Conservation (phyloP, 2,797 vertebrate species). For the Gymnoscopelus braueri region DNA sequence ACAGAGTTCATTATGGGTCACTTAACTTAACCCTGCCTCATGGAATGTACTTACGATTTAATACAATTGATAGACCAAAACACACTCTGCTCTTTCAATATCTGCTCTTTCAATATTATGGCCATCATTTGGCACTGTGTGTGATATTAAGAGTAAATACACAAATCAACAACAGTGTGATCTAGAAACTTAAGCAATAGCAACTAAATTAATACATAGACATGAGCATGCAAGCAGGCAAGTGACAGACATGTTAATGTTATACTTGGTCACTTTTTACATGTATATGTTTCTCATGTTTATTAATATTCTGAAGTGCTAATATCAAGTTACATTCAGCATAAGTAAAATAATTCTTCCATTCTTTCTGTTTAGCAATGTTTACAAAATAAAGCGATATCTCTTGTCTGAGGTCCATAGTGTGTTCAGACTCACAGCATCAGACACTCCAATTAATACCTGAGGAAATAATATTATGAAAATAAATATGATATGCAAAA, state of each 20-base stretch:
- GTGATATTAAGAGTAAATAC: conserved; percentile 58
- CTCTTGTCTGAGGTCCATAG: conserved; percentile 68
- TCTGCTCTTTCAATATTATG: conserved; percentile 38
- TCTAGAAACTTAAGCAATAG: conserved; percentile 51
- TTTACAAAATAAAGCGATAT: conserved; percentile 82
- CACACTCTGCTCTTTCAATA: conserved; percentile 1
- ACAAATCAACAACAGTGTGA: conserved; percentile 53
- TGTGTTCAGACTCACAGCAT: conserved; percentile 51
- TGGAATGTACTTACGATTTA: conserved; percentile 56
- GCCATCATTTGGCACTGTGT: conserved; percentile 74
- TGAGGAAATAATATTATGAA: conserved; percentile 54
- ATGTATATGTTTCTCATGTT: conserved; percentile 43
- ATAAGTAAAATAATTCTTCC: conserved; percentile 80
- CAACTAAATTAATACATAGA: conserved; percentile 63
- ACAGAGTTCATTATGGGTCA: conserved; percentile 48
- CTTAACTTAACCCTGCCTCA: conserved; percentile 35
- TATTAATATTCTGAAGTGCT: conserved; percentile 55
- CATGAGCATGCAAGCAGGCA: conserved; percentile 71
- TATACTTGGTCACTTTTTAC: conserved; percentile 64
- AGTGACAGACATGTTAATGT: conserved; percentile 61
- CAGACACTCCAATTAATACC: conserved; percentile 76
- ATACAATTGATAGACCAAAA: conserved; percentile 37
- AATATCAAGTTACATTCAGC: conserved; percentile 79
- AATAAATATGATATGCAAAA: no score
- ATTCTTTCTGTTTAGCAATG: conserved; percentile 65